Evolutionary conservation across 2,113 vertebrate genomes (phyloP).

Genomic region (Ivindomyrus marchei): DNA sequence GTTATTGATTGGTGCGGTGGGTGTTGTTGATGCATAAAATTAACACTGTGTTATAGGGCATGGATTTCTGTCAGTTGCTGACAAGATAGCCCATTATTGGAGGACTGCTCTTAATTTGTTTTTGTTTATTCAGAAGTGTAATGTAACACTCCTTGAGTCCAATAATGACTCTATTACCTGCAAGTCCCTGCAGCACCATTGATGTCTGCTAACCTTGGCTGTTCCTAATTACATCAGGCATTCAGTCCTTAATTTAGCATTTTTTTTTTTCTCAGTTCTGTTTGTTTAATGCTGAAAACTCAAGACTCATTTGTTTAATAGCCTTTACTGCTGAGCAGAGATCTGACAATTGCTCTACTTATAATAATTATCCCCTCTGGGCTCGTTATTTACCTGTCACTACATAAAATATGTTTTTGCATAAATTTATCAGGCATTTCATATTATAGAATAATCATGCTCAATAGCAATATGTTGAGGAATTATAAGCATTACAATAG

Average conservation of each 20-base stretch:
- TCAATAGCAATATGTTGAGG: background rate
- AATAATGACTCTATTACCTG: slow-evolving; percentile 69
- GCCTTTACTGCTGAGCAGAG: slow-evolving; percentile 40
- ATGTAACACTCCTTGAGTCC: slow-evolving; percentile 58
- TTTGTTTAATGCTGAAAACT: slow-evolving; percentile 57
- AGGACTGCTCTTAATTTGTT: slow-evolving; percentile 65
- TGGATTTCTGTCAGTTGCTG: slow-evolving; percentile 65
- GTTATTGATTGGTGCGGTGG: slow-evolving; percentile 59
- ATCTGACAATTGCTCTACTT: slow-evolving; percentile 36
- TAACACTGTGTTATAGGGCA: slow-evolving; percentile 68
- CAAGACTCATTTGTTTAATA: slow-evolving; percentile 51
- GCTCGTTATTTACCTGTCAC: background rate
- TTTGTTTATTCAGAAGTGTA: slow-evolving; percentile 73
- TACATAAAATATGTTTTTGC: background rate
- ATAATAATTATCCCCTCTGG: slow-evolving; percentile 23
- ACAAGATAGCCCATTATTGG: slow-evolving; percentile 70
- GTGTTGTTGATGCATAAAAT: slow-evolving; percentile 75
- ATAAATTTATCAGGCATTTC: background rate
- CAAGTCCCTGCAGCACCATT: slow-evolving; percentile 50
- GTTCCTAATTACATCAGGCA: slow-evolving; percentile 67
- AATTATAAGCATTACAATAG: background rate
- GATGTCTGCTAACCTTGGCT: slow-evolving; percentile 62
- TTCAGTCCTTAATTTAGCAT: slow-evolving; percentile 66
- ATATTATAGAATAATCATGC: background rate
- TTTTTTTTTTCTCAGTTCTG: slow-evolving; percentile 62